These are phyloP conservation scores for Nipponacmea schrenckii DNA, from an alignment of 2,888 invertebrate species.

Conservation along the genomic window DNA sequence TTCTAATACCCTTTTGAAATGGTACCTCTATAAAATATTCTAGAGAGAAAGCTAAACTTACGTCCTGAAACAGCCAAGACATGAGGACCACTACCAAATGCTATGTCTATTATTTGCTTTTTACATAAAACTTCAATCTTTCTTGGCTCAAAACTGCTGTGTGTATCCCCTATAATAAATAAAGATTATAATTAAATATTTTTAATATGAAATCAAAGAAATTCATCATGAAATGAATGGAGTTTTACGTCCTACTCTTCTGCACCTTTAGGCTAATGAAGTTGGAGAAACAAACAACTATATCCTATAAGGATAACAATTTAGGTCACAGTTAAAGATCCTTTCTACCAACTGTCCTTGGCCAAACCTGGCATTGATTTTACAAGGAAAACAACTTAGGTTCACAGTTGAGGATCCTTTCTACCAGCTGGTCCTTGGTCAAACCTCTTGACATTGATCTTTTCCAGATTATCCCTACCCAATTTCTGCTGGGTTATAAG, in stretches of 20 bases:
- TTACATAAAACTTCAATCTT: conserved; percentile 71
- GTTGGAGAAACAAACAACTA: background rate
- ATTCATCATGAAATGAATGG: background rate
- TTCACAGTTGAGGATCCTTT: too few species aligned
- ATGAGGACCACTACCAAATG: conserved; percentile 74
- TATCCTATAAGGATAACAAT: too few species aligned
- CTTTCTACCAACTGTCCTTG: too few species aligned
- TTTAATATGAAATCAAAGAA: background rate
- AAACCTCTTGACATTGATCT: too few species aligned
- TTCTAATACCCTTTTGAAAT: too few species aligned
- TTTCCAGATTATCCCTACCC: too few species aligned
- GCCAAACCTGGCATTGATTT: too few species aligned
- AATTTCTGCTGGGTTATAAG: too few species aligned
- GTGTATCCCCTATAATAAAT: conserved; percentile 68
- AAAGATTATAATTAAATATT: background rate
- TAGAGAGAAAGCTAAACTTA: conserved; percentile 35
- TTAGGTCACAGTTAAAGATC: too few species aligned
- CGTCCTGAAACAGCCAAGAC: conserved; percentile 72
- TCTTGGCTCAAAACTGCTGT: conserved; percentile 71
- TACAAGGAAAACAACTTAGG: too few species aligned
- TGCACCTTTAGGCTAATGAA: background rate
- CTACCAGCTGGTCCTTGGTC: too few species aligned
- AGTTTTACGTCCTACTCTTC: background rate
- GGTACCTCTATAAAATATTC: too few species aligned
- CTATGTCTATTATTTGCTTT: conserved; percentile 71